A percentile compares a stretch with the other conserved stretches of the same genome.
These are phyloP conservation scores for Ceyx cyanopectus DNA, from an alignment of 2,113 vertebrate genomes.

Conservation along the genomic window DNA sequence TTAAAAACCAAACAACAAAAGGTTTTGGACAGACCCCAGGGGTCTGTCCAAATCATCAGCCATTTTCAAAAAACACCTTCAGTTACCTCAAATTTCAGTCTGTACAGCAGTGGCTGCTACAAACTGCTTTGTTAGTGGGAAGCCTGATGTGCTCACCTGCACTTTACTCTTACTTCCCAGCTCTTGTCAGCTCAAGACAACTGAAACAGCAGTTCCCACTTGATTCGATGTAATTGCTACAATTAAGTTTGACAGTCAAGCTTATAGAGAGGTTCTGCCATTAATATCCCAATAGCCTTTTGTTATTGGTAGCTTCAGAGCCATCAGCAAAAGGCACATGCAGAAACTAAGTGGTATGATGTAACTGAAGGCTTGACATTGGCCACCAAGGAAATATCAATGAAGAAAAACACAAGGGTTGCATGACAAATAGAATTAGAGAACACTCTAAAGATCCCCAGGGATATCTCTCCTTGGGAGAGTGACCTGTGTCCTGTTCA, in stretches of 20 bases:
- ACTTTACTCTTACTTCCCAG: constrained; percentile 8
- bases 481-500: neutral
- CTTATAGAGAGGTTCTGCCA: constrained; percentile 5
- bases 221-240: constrained; percentile 11
- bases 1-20: neutral
- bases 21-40: too few species aligned
- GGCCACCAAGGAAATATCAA: neutral
- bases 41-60: neutral
- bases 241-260: constrained; percentile 16
- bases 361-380: neutral
- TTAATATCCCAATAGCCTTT: neutral
- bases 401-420: neutral
- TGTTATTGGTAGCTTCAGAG: neutral
- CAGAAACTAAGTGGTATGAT: neutral
- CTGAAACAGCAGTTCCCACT: constrained; percentile 16
- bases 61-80: neutral
- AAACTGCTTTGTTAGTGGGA: neutral
- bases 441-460: neutral
- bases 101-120: neutral
- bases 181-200: constrained; percentile 9
- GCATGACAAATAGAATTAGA: neutral
- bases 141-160: neutral
- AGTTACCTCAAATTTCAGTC: neutral
- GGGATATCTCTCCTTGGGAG: neutral
- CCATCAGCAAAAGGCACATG: neutral